phyloP scores from a whole-genome alignment of 92 coral and sea anemone species.

The Parazoanthus atlanticus region DNA sequence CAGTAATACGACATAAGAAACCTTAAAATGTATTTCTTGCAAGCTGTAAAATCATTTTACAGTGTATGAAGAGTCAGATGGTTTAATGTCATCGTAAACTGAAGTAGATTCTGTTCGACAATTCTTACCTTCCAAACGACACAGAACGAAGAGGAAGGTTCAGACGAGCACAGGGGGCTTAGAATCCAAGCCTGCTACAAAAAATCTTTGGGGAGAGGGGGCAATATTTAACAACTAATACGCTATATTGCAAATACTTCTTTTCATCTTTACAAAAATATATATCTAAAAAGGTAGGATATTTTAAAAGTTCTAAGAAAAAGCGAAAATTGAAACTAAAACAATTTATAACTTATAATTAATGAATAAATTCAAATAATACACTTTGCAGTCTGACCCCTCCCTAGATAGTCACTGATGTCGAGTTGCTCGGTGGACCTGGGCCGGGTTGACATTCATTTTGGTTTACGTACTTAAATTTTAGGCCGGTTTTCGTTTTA shows the following conservation, averaged over 20 bases:
- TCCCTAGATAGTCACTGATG: background rate
- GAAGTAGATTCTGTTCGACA: background rate
- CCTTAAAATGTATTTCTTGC: background rate
- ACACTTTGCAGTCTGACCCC: background rate
- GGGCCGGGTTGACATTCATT: background rate
- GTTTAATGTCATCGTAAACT: background rate
- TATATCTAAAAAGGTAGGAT: background rate
- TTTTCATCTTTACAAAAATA: background rate
- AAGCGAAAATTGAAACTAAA: background rate
- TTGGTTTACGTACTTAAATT: background rate
- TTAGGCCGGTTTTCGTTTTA: constrained; percentile 1
- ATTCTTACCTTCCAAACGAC: constrained; percentile 38
- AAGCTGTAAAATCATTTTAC: constrained; percentile 18
- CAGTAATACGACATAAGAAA: background rate
- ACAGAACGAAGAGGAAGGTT: constrained; percentile 36
- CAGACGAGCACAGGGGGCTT: background rate
- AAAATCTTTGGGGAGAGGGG: background rate
- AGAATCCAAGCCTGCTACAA: constrained; percentile 23
- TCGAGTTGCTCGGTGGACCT: background rate
- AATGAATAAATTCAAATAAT: background rate
- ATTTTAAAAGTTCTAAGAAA: background rate
- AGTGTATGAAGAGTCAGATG: background rate
- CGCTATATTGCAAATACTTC: background rate
- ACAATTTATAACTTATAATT: background rate
- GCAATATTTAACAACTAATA: background rate